Conservation (phyloP, 2,888 invertebrate genomes). For the Tolmerus cingulatus region DNA sequence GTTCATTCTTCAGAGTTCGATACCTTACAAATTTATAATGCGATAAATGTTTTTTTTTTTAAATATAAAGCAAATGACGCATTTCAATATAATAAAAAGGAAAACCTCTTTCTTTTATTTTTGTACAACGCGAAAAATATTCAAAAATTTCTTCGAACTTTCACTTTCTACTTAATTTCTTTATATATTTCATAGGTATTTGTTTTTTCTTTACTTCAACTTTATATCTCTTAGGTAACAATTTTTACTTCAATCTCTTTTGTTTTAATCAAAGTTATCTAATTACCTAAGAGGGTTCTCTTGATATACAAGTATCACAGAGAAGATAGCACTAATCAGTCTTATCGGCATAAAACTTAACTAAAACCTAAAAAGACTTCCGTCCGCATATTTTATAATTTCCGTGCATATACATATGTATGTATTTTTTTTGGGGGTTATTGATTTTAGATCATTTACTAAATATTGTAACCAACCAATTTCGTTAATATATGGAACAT, state of each 20-base stretch:
- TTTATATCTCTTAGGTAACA: background rate
- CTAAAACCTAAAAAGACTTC: background rate
- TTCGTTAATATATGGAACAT: no score
- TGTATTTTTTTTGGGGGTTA: no score
- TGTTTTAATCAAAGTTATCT: background rate
- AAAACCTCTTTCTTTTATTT: background rate
- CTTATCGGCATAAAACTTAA: background rate
- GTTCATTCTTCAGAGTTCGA: no score
- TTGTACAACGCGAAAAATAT: background rate
- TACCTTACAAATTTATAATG: no score
- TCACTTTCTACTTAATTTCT: slow-evolving; percentile 17
- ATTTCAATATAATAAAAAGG: background rate
- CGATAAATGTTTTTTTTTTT: background rate
- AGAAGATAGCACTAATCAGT: background rate
- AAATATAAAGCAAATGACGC: background rate
- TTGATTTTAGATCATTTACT: no score
- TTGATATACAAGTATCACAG: background rate
- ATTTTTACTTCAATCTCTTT: background rate
- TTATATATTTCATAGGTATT: background rate
- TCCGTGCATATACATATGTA: no score
- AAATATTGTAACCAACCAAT: no score
- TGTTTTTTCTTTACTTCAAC: background rate
- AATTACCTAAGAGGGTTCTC: background rate
- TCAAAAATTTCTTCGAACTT: background rate
- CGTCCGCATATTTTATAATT: background rate